These are phyloP conservation scores for Parnassius mnemosyne DNA, from an alignment of 2,888 invertebrate species.

Conservation along the genomic window DNA sequence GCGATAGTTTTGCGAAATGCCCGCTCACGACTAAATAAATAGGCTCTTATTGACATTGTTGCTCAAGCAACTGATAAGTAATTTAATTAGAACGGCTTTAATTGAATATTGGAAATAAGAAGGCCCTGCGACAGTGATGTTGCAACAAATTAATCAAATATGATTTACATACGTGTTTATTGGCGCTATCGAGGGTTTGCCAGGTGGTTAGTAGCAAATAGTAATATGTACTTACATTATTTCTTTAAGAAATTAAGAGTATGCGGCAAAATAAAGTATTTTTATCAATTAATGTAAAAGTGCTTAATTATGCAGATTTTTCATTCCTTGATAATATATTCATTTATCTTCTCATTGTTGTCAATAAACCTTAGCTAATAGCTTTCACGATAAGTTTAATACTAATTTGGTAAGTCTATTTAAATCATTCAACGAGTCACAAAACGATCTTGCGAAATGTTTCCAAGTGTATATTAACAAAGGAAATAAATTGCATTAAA, in stretches of 20 bases:
- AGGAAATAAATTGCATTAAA: slow-evolving; percentile 25
- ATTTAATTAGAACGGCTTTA: slow-evolving; percentile 69
- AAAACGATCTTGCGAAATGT: slow-evolving; percentile 23
- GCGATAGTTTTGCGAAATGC: slow-evolving; percentile 69
- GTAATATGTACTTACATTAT: background rate
- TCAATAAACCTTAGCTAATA: too few species aligned
- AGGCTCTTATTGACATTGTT: slow-evolving; percentile 66
- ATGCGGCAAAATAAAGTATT: too few species aligned
- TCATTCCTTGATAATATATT: too few species aligned
- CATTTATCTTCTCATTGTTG: too few species aligned
- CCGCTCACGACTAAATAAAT: slow-evolving; percentile 69
- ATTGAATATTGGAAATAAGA: slow-evolving; percentile 65
- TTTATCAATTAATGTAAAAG: too few species aligned
- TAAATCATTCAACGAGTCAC: slow-evolving; percentile 14
- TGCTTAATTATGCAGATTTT: too few species aligned
- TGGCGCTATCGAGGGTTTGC: slow-evolving; percentile 17
- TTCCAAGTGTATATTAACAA: slow-evolving; percentile 24
- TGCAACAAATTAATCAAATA: slow-evolving; percentile 61
- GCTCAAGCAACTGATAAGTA: slow-evolving; percentile 62
- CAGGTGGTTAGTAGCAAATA: background rate
- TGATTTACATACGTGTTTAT: slow-evolving; percentile 41
- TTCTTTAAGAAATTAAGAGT: background rate
- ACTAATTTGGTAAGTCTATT: slow-evolving; percentile 22
- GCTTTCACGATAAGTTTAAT: slow-evolving; percentile 11
- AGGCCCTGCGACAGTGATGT: slow-evolving; percentile 42